Evolutionary conservation across 37 sponge, comb jelly and placozoan species (phyloP).

Genomic region (Aplysina aerophoba): DNA sequence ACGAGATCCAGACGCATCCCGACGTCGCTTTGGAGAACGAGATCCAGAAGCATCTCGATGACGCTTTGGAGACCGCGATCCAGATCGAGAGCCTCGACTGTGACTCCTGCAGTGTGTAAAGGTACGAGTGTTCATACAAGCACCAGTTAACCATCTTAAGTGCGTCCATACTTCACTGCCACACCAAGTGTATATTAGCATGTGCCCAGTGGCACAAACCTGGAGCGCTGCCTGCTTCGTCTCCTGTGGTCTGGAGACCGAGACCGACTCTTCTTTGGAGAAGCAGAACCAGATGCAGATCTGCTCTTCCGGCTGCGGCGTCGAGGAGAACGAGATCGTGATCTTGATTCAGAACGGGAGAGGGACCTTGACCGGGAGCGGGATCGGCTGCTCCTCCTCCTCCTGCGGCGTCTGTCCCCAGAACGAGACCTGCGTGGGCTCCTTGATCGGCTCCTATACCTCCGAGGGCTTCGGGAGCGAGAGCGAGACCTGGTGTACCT

Average conservation of each 20-base stretch:
- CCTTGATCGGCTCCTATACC: no score
- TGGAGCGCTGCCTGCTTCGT: background rate
- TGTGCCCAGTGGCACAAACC: background rate
- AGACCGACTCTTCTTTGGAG: constrained; percentile 17
- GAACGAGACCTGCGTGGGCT: no score
- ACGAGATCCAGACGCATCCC: no score
- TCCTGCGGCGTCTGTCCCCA: background rate
- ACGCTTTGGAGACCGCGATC: no score
- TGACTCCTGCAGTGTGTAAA: no score
- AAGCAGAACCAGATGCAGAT: constrained; percentile 20
- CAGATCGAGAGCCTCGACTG: no score
- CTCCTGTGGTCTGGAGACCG: background rate
- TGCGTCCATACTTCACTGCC: no score
- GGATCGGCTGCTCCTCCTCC: constrained; percentile 18
- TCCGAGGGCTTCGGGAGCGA: background rate
- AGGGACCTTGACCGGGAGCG: constrained; percentile 8
- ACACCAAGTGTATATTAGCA: no score
- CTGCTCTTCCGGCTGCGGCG: background rate
- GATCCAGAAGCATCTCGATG: no score
- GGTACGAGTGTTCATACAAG: no score
- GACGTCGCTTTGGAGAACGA: no score
- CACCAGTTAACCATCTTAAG: no score
- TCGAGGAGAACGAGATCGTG: constrained; percentile 26
- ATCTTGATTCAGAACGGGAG: constrained; percentile 34
- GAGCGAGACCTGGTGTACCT: constrained; percentile 31